Conservation (phyloP, 2,888 invertebrate species). For the Cheilosia soror region DNA sequence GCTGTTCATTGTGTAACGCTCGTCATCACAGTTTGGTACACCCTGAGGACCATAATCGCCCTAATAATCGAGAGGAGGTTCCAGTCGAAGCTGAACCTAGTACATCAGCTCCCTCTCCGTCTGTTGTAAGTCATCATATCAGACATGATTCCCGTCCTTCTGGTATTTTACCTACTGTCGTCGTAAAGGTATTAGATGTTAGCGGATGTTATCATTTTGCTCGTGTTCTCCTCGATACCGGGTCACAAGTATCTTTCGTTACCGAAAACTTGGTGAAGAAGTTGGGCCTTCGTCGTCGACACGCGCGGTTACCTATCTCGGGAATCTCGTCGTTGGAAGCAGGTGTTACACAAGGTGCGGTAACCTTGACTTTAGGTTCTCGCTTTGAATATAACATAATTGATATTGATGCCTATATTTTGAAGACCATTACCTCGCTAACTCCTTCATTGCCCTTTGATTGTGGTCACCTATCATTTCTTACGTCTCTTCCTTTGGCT, state of each 20-base stretch:
- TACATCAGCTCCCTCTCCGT: no score
- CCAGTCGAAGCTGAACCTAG: no score
- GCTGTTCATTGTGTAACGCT: background rate
- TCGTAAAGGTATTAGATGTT: background rate
- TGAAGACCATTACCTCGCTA: slow-evolving; percentile 2
- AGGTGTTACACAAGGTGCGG: background rate
- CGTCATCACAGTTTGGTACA: background rate
- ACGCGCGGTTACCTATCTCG: slow-evolving; percentile 6
- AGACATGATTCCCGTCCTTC: background rate
- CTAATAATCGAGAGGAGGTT: no score
- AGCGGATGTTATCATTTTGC: background rate
- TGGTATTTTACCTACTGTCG: slow-evolving; percentile 3
- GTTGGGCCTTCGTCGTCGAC: slow-evolving; percentile 12
- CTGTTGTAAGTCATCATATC: background rate
- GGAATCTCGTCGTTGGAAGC: slow-evolving; percentile 13
- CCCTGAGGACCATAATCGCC: no score
- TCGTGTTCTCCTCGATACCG: slow-evolving; percentile 15
- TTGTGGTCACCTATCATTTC: background rate
- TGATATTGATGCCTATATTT: slow-evolving; percentile 6
- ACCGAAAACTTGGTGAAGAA: background rate
- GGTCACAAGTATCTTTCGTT: slow-evolving; percentile 3
- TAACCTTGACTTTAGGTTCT: background rate
- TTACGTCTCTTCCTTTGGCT: background rate
- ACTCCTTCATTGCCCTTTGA: slow-evolving; percentile 1
- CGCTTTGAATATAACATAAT: background rate